Base-by-base conservation (phyloP, 2,888 invertebrate genomes). In the Diarsia dahlii region DNA sequence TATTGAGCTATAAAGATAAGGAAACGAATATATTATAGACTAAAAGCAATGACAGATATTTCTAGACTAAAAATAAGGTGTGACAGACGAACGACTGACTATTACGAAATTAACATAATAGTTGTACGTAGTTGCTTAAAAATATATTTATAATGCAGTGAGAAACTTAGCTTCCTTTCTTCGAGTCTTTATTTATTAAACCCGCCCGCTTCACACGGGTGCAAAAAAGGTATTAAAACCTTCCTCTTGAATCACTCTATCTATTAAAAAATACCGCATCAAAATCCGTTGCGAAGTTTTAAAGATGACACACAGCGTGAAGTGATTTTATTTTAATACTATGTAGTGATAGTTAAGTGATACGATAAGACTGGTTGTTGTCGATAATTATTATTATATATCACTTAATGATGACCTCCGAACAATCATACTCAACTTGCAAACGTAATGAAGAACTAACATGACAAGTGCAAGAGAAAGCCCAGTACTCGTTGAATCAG, bases 391-490 rank as follows among this genome's bases (percentile, higher is more conserved):
- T 52, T 15, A 15, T 46, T 48, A 48, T 56, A n/a, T n/a, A n/a
- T n/a, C 18, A 12, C 46, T 48, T 23, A 50, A 60, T 10, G 3
- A 52, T n/a, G 3, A 52, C n/a, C 0, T 50, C 12, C 50, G 20
- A 52, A 39, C 13, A 74, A 52, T 76, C 20, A 52, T 9, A 13
- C 28, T 20, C 4, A 68, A 71, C 66, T 68, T 63, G 20, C 39
- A 3, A 39, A 6, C 2, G 0, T 28, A 45, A 67, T 60, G 39
- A 71, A 52, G 46, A 67, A 54, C 15, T 20, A 13, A 23, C n/a
- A 81, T 62, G 28, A 54, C 54, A 60, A 52, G 39, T 76, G 58
- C 12, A 23, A 70, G 69, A 82, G 82, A 85, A 85, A 82, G 54
- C 20, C 13, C 13, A 13, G 60, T 18, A 48, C 64, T 72, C 71